phyloP scores from a whole-genome alignment of 2,113 vertebrate genomes.

The Alethe diademata region DNA sequence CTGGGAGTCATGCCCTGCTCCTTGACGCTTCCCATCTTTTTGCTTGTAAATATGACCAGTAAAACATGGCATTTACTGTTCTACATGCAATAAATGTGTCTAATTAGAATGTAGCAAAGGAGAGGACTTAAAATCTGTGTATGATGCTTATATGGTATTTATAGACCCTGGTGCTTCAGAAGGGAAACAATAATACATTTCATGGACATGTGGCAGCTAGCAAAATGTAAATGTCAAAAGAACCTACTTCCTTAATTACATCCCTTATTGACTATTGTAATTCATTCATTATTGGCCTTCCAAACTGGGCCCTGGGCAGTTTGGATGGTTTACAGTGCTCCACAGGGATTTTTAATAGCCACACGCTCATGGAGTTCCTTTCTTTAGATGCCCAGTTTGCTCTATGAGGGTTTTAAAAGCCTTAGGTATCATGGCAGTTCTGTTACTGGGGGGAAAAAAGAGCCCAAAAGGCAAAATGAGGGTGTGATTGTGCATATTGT shows the following conservation, averaged over 20 bases:
- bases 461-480: neutral
- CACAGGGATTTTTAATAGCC: neutral
- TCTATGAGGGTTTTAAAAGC: neutral
- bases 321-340: neutral
- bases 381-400: neutral
- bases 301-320: neutral
- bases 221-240: slow-evolving; percentile 39
- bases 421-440: neutral
- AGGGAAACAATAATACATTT: slow-evolving; percentile 19
- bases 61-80: neutral
- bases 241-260: slow-evolving; percentile 14
- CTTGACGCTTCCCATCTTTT: neutral
- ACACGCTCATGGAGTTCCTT: neutral
- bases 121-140: neutral
- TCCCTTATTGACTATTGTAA: slow-evolving; percentile 11
- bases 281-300: slow-evolving; percentile 37
- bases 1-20: neutral
- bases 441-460: neutral
- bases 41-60: neutral
- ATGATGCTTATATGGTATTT: neutral
- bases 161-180: neutral
- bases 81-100: neutral
- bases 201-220: neutral
- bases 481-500: neutral
- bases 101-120: neutral